These are phyloP conservation scores for Nannospalax galili DNA, from an alignment of 2,113 vertebrate species.

Conservation along the genomic window DNA sequence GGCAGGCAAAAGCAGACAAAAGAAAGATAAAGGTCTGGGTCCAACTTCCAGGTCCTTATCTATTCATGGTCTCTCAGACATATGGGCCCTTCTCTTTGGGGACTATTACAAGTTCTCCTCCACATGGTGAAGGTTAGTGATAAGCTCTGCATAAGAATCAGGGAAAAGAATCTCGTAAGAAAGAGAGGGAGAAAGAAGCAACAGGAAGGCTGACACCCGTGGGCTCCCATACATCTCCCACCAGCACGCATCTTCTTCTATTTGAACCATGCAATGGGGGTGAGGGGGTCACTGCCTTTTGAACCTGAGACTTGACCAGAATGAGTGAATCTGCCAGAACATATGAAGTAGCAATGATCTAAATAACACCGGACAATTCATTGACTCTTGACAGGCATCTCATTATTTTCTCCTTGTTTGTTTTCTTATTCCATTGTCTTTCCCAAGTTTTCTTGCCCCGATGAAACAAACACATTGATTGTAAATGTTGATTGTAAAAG, in stretches of 20 bases:
- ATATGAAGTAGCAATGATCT: background rate
- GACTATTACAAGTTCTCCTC: background rate
- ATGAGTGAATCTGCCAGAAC: background rate
- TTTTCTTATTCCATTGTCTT: constrained; percentile 38
- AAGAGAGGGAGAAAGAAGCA: background rate
- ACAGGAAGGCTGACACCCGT: background rate
- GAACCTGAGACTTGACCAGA: background rate
- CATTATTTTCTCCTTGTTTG: background rate
- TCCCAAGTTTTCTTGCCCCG: background rate
- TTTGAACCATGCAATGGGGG: background rate
- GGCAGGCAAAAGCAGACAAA: background rate
- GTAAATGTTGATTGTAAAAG: background rate
- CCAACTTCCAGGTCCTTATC: background rate
- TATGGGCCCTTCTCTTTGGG: background rate
- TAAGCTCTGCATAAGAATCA: background rate
- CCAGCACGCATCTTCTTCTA: background rate
- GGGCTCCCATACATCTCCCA: background rate
- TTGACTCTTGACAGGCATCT: background rate
- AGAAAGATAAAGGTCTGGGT: constrained; percentile 4
- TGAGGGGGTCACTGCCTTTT: background rate
- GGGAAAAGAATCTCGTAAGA: background rate
- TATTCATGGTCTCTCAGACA: background rate
- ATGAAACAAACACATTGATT: background rate
- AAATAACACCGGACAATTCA: background rate
- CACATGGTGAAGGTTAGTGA: too few relatives aligned